phyloP scores from a whole-genome alignment of 2,113 vertebrate genomes.

The Pseudorhombus dupliciocellatus region DNA sequence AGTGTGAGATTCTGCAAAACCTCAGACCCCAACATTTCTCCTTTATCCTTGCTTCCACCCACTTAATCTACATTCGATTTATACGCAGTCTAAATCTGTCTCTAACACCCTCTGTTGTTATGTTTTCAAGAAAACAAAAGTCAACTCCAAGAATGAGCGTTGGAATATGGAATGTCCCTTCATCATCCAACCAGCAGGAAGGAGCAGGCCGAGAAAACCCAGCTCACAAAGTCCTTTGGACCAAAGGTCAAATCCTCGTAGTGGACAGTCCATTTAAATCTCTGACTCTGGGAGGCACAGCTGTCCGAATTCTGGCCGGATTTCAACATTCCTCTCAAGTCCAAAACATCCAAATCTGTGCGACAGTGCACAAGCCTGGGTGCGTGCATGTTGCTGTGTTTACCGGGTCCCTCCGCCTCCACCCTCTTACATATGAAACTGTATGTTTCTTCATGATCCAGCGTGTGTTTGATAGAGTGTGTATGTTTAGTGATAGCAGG shows the following conservation, averaged over 20 bases:
- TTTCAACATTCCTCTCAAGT: slow-evolving; percentile 45
- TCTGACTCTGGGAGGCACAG: slow-evolving; percentile 47
- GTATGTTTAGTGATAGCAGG: slow-evolving; percentile 49
- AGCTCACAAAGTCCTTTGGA: slow-evolving; percentile 49
- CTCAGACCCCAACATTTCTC: slow-evolving; percentile 1
- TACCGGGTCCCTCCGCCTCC: neutral
- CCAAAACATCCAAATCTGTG: slow-evolving; percentile 39
- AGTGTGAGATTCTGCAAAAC: slow-evolving; percentile 11
- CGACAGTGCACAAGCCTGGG: neutral
- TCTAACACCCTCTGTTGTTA: slow-evolving; percentile 19
- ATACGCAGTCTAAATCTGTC: neutral
- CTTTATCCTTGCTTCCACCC: slow-evolving; percentile 8
- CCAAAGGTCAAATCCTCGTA: slow-evolving; percentile 72
- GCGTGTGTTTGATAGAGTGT: slow-evolving; percentile 25
- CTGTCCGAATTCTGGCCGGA: slow-evolving; percentile 37
- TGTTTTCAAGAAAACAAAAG: slow-evolving; percentile 57
- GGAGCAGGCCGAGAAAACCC: slow-evolving; percentile 46
- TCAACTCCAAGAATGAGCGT: slow-evolving; percentile 57
- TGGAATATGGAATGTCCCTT: slow-evolving; percentile 55
- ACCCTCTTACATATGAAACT: neutral
- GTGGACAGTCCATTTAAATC: slow-evolving; percentile 52
- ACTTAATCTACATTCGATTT: neutral
- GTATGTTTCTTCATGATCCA: neutral
- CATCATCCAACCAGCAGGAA: slow-evolving; percentile 33
- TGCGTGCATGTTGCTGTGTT: neutral